Percentiles rank a stretch among this genome's conserved stretches.
Conservation (phyloP, 2,113 vertebrate species). For the Hypocryptadius cinnamomeus region DNA sequence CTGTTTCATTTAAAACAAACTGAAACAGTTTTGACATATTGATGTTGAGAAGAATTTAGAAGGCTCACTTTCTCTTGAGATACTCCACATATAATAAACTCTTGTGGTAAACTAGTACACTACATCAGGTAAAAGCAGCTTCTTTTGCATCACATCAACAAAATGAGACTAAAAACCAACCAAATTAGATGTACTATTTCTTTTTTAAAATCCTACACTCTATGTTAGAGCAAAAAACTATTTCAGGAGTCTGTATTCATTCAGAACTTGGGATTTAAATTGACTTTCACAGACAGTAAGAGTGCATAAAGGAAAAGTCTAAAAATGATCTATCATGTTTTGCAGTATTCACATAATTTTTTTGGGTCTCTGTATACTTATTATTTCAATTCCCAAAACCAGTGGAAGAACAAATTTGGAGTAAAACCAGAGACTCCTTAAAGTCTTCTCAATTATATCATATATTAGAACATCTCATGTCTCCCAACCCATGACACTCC, state of each 20-base stretch:
- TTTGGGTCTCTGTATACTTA: background rate
- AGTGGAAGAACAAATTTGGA: background rate
- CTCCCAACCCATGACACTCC: background rate
- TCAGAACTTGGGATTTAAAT: background rate
- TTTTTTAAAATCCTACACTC: background rate
- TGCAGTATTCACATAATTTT: background rate
- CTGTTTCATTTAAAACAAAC: background rate
- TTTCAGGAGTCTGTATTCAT: background rate
- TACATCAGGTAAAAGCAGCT: background rate
- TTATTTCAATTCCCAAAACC: background rate
- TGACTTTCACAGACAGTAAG: background rate
- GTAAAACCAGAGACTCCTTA: background rate
- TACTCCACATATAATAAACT: background rate
- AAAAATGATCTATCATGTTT: background rate
- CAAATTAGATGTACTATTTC: background rate
- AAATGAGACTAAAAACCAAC: background rate
- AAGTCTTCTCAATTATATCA: background rate
- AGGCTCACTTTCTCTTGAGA: background rate
- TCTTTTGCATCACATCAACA: background rate
- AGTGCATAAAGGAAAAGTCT: background rate
- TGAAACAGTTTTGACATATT: background rate
- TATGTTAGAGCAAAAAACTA: background rate
- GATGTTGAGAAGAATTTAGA: background rate
- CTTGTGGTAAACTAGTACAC: background rate
- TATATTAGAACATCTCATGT: background rate